Evolutionary conservation across 2,113 vertebrate species (phyloP).

Genomic region (Rhynchomys soricoides): DNA sequence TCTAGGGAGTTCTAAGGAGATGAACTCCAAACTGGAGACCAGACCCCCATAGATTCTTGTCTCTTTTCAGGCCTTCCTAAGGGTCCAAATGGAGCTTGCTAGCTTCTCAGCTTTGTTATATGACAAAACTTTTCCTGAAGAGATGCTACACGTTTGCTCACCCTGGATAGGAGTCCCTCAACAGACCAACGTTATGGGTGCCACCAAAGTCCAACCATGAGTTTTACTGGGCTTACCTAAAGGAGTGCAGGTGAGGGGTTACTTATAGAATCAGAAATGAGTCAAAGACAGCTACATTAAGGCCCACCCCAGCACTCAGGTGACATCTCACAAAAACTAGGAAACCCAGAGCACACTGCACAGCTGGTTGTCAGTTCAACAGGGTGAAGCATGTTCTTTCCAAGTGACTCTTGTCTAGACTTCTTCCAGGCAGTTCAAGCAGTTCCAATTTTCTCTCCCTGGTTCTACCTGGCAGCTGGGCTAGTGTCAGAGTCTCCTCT

Average conservation of each 20-base stretch:
- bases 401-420: not conserved
- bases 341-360: not conserved
- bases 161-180: too few relatives aligned
- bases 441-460: not conserved
- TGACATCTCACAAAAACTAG: not conserved
- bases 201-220: not conserved
- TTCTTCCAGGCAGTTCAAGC: not conserved
- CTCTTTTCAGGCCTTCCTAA: not conserved
- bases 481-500: not conserved
- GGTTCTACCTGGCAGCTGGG: not conserved
- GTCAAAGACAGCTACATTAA: too few relatives aligned
- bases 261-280: not conserved
- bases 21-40: not conserved
- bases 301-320: not conserved
- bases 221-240: not conserved
- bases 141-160: not conserved
- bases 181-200: too few relatives aligned
- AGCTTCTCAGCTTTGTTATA: not conserved
- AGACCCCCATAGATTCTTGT: not conserved
- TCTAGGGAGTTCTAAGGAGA: conserved; percentile 61
- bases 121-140: not conserved
- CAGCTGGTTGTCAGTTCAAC: not conserved
- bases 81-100: not conserved
- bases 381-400: not conserved
- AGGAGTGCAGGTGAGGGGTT: not conserved